These are phyloP conservation scores for Saccopteryx leptura DNA, from an alignment of 2,113 vertebrate species.

Conservation along the genomic window DNA sequence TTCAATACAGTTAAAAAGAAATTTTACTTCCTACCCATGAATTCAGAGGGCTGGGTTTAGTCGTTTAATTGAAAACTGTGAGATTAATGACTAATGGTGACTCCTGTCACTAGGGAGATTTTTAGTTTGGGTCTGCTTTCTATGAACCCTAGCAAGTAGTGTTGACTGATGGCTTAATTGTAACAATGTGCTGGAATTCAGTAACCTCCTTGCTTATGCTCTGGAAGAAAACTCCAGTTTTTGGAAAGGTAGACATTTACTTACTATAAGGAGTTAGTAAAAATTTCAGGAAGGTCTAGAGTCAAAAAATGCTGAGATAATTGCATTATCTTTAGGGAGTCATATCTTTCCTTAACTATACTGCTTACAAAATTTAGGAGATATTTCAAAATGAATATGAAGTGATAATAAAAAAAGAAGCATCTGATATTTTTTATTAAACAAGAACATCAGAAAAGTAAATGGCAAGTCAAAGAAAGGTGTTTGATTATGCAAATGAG, in stretches of 20 bases:
- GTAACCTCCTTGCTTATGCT: not conserved
- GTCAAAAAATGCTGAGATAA: slow-evolving; percentile 22
- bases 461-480: too few species aligned
- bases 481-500: too few species aligned
- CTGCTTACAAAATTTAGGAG: too few species aligned
- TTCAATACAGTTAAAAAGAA: not conserved
- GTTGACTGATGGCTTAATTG: slow-evolving; percentile 42
- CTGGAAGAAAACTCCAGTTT: slow-evolving; percentile 39
- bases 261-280: slow-evolving; percentile 26
- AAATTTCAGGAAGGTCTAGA: not conserved
- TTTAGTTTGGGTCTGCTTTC: slow-evolving; percentile 63
- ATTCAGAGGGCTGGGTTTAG: slow-evolving; percentile 30
- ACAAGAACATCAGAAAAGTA: too few species aligned
- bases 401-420: too few species aligned
- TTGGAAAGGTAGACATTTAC: slow-evolving; percentile 2
- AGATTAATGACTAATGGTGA: slow-evolving; percentile 71
- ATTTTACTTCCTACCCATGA: not conserved
- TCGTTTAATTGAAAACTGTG: slow-evolving; percentile 64
- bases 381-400: too few species aligned
- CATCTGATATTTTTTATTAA: too few species aligned
- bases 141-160: slow-evolving; percentile 53
- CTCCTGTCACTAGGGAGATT: slow-evolving; percentile 46
- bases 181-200: slow-evolving; percentile 56
- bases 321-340: slow-evolving; percentile 45
- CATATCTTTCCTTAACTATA: not conserved